Evolutionary conservation across 2,888 invertebrate species (phyloP).

Genomic region (Drosophila quinaria): DNA sequence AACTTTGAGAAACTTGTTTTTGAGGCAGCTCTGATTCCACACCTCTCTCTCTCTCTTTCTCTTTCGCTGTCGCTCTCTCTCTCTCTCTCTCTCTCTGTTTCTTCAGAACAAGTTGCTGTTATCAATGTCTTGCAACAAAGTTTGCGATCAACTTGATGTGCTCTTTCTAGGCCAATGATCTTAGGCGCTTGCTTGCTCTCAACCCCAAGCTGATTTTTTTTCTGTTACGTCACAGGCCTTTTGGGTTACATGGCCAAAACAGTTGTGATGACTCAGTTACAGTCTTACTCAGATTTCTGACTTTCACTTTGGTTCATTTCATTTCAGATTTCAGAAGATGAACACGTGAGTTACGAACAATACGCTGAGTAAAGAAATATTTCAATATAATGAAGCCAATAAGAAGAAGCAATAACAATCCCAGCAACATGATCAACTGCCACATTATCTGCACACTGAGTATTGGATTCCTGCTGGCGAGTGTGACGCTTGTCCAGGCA

Average conservation of each 20-base stretch:
- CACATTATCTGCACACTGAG: conserved; percentile 34
- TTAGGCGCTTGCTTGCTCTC: conserved; percentile 32
- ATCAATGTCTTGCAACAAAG: conserved; percentile 43
- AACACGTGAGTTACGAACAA: conserved; percentile 46
- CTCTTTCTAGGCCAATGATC: conserved; percentile 76
- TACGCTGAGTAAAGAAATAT: not conserved
- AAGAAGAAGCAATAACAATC: conserved; percentile 11
- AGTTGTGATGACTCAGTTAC: conserved; percentile 44
- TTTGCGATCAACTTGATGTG: conserved; percentile 27
- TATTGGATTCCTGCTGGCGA: conserved; percentile 43
- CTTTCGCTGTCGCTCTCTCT: not conserved
- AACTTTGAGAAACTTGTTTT: conserved; percentile 64
- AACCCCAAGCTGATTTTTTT: conserved; percentile 1
- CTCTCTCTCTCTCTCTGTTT: not conserved
- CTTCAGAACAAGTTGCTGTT: conserved; percentile 48
- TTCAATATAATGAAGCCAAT: not conserved
- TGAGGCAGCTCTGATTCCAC: conserved; percentile 2
- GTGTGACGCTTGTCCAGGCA: conserved; percentile 43
- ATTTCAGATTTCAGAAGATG: conserved; percentile 43
- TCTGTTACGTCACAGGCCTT: conserved; percentile 62
- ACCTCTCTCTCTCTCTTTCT: not conserved
- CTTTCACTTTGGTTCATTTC: conserved; percentile 55
- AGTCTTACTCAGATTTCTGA: conserved; percentile 26
- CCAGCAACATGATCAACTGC: conserved; percentile 20
- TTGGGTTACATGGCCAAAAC: conserved; percentile 49